Conservation (phyloP, 1,140 invertebrate species). For the Elymnias hypermnestra region DNA sequence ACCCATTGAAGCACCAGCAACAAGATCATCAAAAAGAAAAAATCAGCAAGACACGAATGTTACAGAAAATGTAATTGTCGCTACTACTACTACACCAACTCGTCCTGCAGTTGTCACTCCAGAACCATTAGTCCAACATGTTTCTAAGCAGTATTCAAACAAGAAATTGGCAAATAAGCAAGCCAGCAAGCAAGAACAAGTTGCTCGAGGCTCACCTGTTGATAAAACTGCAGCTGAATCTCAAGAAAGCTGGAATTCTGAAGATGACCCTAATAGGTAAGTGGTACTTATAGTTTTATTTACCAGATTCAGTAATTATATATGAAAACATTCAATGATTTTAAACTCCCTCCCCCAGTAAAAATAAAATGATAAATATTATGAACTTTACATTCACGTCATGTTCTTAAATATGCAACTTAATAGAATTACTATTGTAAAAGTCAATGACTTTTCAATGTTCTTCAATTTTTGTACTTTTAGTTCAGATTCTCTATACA, state of each 20-base stretch:
- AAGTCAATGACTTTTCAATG: no score
- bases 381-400: no score
- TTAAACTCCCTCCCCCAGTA: no score
- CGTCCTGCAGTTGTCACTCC: conserved; percentile 25
- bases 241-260: conserved; percentile 83
- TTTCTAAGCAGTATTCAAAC: conserved; percentile 56
- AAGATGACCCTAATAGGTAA: conserved; percentile 93
- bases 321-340: no score
- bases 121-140: conserved; percentile 29
- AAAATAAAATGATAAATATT: no score
- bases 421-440: no score
- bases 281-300: neutral
- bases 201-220: conserved; percentile 23
- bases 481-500: no score
- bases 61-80: conserved; percentile 12
- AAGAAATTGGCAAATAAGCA: conserved; percentile 48
- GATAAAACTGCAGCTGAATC: conserved; percentile 79
- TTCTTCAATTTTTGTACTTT: no score
- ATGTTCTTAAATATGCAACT: no score
- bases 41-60: conserved; percentile 33
- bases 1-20: conserved; percentile 82
- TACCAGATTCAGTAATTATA: no score
- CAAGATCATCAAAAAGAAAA: conserved; percentile 50
- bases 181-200: conserved; percentile 51
- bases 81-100: conserved; percentile 20